Conservation (phyloP, 1,140 invertebrate species). For the Nasonia vitripennis region DNA sequence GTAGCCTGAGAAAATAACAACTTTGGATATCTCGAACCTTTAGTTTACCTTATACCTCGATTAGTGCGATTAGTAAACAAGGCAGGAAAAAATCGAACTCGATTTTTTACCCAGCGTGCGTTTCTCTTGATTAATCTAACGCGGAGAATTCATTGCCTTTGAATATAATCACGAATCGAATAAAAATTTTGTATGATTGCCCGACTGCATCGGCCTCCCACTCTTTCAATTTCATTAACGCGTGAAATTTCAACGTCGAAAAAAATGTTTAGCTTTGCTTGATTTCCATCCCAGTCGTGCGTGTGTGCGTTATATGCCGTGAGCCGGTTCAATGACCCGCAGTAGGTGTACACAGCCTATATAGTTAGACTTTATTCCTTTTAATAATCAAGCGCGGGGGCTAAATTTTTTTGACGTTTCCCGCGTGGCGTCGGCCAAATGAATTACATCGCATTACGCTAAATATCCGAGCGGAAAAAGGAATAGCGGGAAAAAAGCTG, state of each 20-base stretch:
- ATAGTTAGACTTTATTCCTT: not conserved
- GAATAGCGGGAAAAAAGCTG: not conserved
- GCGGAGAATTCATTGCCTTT: not conserved
- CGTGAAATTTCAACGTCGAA: not conserved
- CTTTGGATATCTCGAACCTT: too few species aligned
- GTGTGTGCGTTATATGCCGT: too few species aligned
- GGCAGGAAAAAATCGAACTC: too few species aligned
- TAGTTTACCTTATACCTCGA: too few species aligned
- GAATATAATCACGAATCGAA: not conserved
- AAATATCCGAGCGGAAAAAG: not conserved
- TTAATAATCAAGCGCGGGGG: not conserved
- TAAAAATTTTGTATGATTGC: not conserved
- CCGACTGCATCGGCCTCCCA: not conserved
- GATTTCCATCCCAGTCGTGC: too few species aligned
- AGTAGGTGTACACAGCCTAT: too few species aligned
- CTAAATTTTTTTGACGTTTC: not conserved
- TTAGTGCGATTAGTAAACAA: too few species aligned
- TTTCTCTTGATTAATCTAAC: not conserved
- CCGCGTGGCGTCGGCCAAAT: not conserved
- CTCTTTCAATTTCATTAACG: not conserved
- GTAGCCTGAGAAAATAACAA: too few species aligned
- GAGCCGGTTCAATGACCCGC: too few species aligned
- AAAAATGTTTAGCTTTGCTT: not conserved
- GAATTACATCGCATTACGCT: too few species aligned
- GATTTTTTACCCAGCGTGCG: too few species aligned